Evolutionary conservation across 2,113 vertebrate species (phyloP).

Genomic region (Camelus dromedarius): DNA sequence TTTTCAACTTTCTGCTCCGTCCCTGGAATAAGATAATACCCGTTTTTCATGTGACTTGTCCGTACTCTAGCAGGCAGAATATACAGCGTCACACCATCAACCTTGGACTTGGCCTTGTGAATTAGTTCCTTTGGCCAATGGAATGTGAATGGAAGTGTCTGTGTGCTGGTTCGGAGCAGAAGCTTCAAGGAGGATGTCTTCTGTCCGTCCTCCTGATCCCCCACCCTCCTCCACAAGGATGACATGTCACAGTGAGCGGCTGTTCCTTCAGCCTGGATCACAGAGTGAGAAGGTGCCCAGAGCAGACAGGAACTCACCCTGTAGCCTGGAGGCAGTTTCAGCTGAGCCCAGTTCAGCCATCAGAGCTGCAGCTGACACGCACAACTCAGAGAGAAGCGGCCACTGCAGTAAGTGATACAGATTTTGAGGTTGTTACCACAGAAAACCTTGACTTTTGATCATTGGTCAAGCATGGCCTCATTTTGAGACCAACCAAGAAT

Average conservation of each 20-base stretch:
- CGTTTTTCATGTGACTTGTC: background rate
- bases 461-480: background rate
- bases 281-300: background rate
- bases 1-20: background rate
- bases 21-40: background rate
- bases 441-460: slow-evolving; percentile 2
- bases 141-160: background rate
- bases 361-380: background rate
- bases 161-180: background rate
- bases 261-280: background rate
- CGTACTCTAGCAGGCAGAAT: background rate
- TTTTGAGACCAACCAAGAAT: slow-evolving; percentile 35
- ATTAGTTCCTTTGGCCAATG: background rate
- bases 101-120: background rate
- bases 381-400: background rate
- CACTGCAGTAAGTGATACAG: background rate
- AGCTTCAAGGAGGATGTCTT: background rate
- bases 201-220: background rate
- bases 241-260: background rate
- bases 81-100: background rate
- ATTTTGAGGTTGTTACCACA: slow-evolving; percentile 33
- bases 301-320: background rate
- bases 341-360: background rate
- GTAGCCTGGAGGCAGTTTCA: background rate
- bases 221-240: background rate